Percentiles rank a stretch among this genome's conserved stretches.
Conservation (phyloP, 2,113 vertebrate species). For the Alligator sinensis region DNA sequence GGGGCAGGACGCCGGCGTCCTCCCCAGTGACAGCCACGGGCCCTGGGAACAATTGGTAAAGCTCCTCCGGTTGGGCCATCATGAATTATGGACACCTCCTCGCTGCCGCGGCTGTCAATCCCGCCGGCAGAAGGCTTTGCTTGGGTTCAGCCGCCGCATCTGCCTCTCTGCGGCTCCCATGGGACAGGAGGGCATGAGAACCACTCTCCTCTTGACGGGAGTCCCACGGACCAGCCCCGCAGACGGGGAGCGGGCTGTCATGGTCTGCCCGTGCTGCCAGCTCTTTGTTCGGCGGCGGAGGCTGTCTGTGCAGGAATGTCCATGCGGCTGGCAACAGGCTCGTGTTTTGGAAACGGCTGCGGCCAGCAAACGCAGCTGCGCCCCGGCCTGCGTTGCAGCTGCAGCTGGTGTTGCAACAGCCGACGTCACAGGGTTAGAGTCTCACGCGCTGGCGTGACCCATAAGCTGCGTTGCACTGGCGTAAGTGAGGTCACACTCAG, state of each 20-base stretch:
- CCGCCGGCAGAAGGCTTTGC: conserved; percentile 41
- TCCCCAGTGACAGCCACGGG: conserved; percentile 13
- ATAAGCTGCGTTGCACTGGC: neutral
- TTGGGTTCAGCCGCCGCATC: conserved; percentile 56
- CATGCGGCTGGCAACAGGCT: neutral
- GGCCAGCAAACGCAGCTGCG: neutral
- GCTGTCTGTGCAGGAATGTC: neutral
- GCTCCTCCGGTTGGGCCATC: neutral
- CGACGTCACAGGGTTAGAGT: neutral
- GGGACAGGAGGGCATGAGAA: conserved; percentile 48
- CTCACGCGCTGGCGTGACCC: neutral
- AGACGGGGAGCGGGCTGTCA: rapidly evolving
- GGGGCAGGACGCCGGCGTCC: rapidly evolving
- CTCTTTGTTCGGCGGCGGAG: neutral
- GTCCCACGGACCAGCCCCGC: rapidly evolving
- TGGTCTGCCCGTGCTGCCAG: neutral
- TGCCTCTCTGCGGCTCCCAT: neutral
- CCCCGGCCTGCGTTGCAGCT: neutral
- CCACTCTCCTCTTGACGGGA: neutral
- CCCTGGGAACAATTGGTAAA: neutral
- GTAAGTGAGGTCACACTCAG: neutral
- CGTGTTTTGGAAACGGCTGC: neutral
- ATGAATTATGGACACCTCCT: conserved; percentile 20
- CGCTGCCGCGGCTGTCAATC: rapidly evolving
- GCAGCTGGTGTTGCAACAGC: neutral